A percentile compares a stretch with the other conserved stretches of the same genome.
Evolutionary conservation across 2,888 invertebrate genomes (phyloP).

Genomic region (Phania funesta): DNA sequence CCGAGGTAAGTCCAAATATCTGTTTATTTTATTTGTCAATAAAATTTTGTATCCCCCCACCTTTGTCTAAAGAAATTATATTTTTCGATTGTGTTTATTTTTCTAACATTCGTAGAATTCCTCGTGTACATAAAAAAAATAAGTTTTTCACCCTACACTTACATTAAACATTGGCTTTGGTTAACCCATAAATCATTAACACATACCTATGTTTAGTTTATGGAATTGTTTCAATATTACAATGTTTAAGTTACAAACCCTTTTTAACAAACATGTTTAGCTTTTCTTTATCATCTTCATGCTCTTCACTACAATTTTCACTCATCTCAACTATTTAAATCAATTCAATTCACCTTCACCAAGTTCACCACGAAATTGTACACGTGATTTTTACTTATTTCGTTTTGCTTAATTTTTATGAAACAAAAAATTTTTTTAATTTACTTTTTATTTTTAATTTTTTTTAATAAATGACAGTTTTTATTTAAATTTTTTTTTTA

Average conservation of each 20-base stretch:
- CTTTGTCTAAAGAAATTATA: neutral
- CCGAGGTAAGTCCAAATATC: conserved; percentile 86
- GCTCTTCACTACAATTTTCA: conserved; percentile 28
- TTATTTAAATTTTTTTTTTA: neutral
- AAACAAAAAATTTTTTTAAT: neutral
- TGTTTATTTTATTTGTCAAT: conserved; percentile 19
- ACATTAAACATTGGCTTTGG: conserved; percentile 59
- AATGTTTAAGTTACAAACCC: neutral
- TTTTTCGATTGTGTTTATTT: conserved; percentile 22
- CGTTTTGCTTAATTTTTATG: neutral
- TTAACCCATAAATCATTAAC: conserved; percentile 28
- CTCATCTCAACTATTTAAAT: conserved; percentile 1
- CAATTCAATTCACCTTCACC: conserved; percentile 31
- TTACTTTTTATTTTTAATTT: neutral
- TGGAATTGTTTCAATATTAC: conserved; percentile 2
- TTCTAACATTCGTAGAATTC: conserved; percentile 12
- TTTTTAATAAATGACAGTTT: neutral
- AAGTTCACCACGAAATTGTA: conserved; percentile 10
- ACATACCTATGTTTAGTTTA: neutral
- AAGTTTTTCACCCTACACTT: conserved; percentile 42
- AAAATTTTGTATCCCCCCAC: conserved; percentile 50
- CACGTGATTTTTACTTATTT: neutral
- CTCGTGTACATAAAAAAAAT: conserved; percentile 55
- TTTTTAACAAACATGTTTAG: neutral
- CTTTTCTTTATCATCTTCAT: neutral